A percentile compares a stretch with the other conserved stretches of the same genome.
These are phyloP conservation scores for Symphodus melops DNA, from an alignment of 2,113 vertebrate species.

Conservation along the genomic window DNA sequence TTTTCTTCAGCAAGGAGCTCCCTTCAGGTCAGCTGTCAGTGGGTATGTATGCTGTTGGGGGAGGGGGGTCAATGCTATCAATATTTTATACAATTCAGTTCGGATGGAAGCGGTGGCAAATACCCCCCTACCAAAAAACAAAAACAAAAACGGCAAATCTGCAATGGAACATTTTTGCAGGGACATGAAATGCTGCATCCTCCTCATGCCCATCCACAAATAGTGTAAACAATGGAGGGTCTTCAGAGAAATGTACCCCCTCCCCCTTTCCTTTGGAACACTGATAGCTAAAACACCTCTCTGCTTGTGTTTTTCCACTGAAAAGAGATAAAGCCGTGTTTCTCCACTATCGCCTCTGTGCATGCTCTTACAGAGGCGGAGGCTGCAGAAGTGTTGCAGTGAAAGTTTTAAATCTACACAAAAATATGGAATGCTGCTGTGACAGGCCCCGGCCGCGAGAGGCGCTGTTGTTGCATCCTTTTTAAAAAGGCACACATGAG, in stretches of 20 bases:
- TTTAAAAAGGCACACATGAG: neutral
- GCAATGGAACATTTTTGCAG: neutral
- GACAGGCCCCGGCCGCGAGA: neutral
- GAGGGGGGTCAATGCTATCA: neutral
- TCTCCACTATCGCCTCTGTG: rapidly evolving
- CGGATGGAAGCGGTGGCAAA: neutral
- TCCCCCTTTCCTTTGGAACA: neutral
- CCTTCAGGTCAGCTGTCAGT: neutral
- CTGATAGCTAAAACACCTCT: neutral
- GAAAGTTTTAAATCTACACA: neutral
- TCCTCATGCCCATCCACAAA: neutral
- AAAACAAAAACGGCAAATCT: neutral
- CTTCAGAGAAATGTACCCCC: neutral
- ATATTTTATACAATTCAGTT: neutral
- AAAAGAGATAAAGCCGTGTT: neutral
- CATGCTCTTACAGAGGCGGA: rapidly evolving
- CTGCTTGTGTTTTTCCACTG: neutral
- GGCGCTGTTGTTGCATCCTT: neutral
- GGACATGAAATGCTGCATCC: neutral
- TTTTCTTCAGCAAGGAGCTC: neutral
- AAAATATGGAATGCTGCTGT: neutral
- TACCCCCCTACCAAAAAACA: neutral
- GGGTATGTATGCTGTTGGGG: neutral
- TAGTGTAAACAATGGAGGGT: conserved; percentile 30
- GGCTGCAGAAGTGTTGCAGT: neutral